Base-by-base conservation (phyloP, 2,797 vertebrate genomes). In the Falco concolor region DNA sequence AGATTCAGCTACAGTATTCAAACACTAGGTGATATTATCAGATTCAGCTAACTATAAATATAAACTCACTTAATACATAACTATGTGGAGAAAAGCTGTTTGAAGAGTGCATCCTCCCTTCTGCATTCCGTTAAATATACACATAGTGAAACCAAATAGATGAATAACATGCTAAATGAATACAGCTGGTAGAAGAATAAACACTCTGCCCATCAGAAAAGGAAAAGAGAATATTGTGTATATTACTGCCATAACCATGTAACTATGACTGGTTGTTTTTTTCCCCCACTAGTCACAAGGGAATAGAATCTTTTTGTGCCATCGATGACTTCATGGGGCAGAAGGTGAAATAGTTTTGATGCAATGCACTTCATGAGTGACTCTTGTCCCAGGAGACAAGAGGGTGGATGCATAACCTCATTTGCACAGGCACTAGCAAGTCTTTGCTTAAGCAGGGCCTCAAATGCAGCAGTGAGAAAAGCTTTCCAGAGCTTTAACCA, bases 271-370 rank as follows among this genome's bases (percentile, higher is more conserved):
- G 78, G 84, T 42, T 79, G 28, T 77, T 88, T 85, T 36, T 90
- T 90, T 54, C 61, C 36, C 87, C 83, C 86, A 65, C 64, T 94
- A 69, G 54, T 90, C 93, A 84, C 79, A 64, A 64, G 70, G 87
- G 95, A 95, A 84, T 36, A 84, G 34, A 96, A 96, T 80, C 77
- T 70, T 96, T 82, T 70, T 81, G 59, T 81, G 93, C 93, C 94
- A 97, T 90, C 76, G 75, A n/a, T 97, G 90, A 97, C 86, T 97
- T 97, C 96, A 97, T 16, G 15, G 91, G 90, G 89, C 95, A 95
- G 86, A 95, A 87, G 86, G 72, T 84, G 93, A 94, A 97, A 91
- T 73, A 94, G 70, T 95, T 97, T 82, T 88, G 68, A 91, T 79
- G 90, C 96, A 96, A 68, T 74, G 67, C 81, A 84, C 67, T 95